These are phyloP conservation scores for Rhabdomys dilectus DNA, from an alignment of 2,113 vertebrate species.

Conservation along the genomic window DNA sequence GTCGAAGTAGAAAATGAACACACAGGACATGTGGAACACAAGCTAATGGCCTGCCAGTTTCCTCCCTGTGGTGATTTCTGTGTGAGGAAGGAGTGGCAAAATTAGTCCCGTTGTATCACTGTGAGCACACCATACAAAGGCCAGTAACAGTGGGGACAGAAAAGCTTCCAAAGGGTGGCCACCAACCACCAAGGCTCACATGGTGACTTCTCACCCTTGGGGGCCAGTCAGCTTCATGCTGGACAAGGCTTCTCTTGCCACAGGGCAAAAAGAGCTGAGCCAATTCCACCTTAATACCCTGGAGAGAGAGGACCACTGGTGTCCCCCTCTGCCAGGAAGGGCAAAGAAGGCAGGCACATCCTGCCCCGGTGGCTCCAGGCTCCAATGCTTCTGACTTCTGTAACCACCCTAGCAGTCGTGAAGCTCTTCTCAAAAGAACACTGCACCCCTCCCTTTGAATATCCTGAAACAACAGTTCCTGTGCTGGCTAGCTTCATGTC, in stretches of 20 bases:
- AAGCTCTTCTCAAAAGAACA: not conserved
- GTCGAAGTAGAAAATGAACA: not conserved
- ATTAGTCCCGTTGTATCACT: not conserved
- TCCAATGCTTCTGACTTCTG: not conserved
- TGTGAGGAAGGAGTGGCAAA: not conserved
- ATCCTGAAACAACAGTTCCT: not conserved
- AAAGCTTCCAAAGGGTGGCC: not conserved
- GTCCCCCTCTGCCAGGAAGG: not conserved
- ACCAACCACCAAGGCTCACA: not conserved
- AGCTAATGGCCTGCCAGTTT: not conserved
- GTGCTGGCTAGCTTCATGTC: not conserved
- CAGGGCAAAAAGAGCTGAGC: not conserved
- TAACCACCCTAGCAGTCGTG: not conserved
- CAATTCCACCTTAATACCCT: not conserved
- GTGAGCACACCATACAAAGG: not conserved
- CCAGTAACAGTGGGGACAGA: not conserved
- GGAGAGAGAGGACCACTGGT: not conserved
- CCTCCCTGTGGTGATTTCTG: not conserved
- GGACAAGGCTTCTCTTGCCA: not conserved
- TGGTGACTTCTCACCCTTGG: not conserved
- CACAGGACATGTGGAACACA: not conserved
- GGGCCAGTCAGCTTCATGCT: not conserved
- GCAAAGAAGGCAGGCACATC: not conserved
- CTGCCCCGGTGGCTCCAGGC: not conserved
- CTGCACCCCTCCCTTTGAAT: not conserved